phyloP scores from a whole-genome alignment of 2,797 vertebrate species.

The Lithobates sylvaticus region DNA sequence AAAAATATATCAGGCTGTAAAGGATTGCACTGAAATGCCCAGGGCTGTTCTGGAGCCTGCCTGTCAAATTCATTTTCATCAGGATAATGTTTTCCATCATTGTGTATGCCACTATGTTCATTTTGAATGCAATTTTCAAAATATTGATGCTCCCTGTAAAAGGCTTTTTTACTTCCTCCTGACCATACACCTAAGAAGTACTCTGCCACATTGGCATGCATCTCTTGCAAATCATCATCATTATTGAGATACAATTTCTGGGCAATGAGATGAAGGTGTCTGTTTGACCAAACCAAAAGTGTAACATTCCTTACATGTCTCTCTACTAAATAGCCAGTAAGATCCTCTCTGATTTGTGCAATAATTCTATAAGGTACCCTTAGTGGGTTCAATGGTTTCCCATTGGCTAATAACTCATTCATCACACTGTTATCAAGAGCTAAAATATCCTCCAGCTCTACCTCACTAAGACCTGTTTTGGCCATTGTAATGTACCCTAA shows the following conservation, averaged over 20 bases:
- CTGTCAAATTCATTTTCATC: conserved; percentile 94
- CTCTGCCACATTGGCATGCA: conserved; percentile 95
- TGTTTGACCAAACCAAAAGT: conserved; percentile 96
- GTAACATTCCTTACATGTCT: conserved; percentile 95
- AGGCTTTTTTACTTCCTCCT: conserved; percentile 94
- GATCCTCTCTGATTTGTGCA: conserved; percentile 92
- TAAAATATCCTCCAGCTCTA: conserved; percentile 95
- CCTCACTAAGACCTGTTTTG: conserved; percentile 93
- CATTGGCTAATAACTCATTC: conserved; percentile 85
- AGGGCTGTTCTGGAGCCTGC: conserved; percentile 96
- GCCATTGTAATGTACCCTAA: conserved; percentile 98
- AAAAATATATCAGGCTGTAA: conserved; percentile 98
- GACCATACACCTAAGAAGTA: conserved; percentile 99
- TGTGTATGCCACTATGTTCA: conserved; percentile 85
- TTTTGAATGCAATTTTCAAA: conserved; percentile 83
- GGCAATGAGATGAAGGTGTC: conserved; percentile 96
- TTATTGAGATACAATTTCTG: conserved; percentile 96
- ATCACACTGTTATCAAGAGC: conserved; percentile 96
- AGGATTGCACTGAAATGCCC: conserved; percentile 98
- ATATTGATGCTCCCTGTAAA: conserved; percentile 87
- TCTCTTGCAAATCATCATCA: conserved; percentile 90
- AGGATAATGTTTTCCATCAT: conserved; percentile 87
- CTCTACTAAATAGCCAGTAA: conserved; percentile 93
- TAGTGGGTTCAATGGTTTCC: conserved; percentile 87
- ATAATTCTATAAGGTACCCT: conserved; percentile 94